Evolutionary conservation across 2,888 invertebrate genomes (phyloP).

Genomic region (Bruchidius siliquastri): DNA sequence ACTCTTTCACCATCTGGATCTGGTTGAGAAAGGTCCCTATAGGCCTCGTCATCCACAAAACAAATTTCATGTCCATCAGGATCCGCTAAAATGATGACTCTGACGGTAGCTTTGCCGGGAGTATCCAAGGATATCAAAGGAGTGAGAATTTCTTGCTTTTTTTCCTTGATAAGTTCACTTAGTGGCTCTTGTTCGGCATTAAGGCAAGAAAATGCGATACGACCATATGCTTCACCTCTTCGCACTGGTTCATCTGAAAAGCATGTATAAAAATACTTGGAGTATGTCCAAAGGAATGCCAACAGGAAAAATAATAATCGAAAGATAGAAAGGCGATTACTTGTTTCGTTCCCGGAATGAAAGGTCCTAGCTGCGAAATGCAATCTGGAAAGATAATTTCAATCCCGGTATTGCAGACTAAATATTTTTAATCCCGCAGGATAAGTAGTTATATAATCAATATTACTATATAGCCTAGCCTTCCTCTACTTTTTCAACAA

Average conservation of each 20-base stretch:
- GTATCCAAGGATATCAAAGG: constrained; percentile 91
- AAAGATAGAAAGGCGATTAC: too few relatives aligned
- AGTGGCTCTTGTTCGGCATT: constrained; percentile 70
- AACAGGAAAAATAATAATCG: too few relatives aligned
- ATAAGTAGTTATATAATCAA: too few relatives aligned
- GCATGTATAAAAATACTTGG: constrained; percentile 9
- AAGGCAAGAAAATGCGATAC: constrained; percentile 92
- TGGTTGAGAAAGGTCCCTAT: constrained; percentile 77
- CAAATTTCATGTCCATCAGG: constrained; percentile 98
- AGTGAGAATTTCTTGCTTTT: constrained; percentile 73
- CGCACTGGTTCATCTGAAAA: constrained; percentile 61
- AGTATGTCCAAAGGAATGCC: too few relatives aligned
- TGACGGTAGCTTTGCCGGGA: constrained; percentile 94
- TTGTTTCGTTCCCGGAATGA: too few relatives aligned
- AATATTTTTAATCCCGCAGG: too few relatives aligned
- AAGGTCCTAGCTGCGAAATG: too few relatives aligned
- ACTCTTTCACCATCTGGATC: constrained; percentile 80
- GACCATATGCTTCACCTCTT: constrained; percentile 86
- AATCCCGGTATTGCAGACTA: too few relatives aligned
- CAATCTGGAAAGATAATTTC: too few relatives aligned
- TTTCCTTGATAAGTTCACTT: constrained; percentile 66
- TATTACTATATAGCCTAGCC: too few relatives aligned
- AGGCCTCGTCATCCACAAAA: constrained; percentile 96
- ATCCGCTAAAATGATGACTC: constrained; percentile 94
- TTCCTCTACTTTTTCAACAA: too few relatives aligned